Conservation (phyloP, 2,888 invertebrate genomes). For the Drosophila ochracea region DNA sequence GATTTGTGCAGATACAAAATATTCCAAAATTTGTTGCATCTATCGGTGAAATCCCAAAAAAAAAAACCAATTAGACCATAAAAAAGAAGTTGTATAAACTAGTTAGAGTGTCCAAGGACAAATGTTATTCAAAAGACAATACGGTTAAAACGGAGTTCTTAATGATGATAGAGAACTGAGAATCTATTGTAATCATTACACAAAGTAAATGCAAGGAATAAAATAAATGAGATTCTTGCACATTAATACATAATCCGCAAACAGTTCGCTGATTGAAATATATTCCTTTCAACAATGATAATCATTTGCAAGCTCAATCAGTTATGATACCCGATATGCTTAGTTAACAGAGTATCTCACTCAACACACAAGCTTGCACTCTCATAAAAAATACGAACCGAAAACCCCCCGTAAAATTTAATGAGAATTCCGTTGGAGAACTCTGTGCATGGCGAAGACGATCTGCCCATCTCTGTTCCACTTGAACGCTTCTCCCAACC, state of each 20-base stretch:
- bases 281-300: neutral
- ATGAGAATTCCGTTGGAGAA: constrained; percentile 11
- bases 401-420: constrained; percentile 2
- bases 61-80: too few species aligned
- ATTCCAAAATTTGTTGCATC: too few species aligned
- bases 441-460: neutral
- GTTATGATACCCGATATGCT: neutral
- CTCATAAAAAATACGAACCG: neutral
- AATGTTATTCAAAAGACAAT: too few species aligned
- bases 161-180: too few species aligned
- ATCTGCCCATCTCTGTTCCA: constrained; percentile 29
- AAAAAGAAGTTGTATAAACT: too few species aligned
- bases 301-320: neutral
- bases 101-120: too few species aligned
- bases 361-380: constrained; percentile 2
- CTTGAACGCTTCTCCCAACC: constrained; percentile 43
- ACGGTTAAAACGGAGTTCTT: too few species aligned
- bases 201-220: neutral
- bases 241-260: neutral
- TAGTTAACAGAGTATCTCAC: neutral
- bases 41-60: too few species aligned
- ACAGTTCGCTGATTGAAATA: neutral
- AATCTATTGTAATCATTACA: neutral
- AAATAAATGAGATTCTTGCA: too few species aligned
- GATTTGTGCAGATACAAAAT: too few species aligned